Evolutionary conservation across 1,140 invertebrate genomes (phyloP).

Genomic region (Trichoplusia ni): DNA sequence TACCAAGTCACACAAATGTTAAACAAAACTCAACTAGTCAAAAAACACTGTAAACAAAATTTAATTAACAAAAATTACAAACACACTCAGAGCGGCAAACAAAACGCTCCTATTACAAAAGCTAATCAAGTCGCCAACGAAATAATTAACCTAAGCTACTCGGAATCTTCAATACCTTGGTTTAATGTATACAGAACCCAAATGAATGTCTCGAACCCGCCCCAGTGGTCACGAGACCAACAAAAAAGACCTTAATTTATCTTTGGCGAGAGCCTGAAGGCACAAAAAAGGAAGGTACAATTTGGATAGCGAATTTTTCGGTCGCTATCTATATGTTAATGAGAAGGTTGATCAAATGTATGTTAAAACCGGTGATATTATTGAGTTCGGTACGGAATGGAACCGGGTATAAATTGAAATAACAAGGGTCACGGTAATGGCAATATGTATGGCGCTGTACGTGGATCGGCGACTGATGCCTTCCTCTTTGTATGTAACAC

Average conservation of each 20-base stretch:
- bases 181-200: slow-evolving; percentile 39
- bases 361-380: slow-evolving; percentile 47
- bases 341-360: slow-evolving; percentile 48
- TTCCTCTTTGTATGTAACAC: no score
- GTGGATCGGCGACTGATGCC: no score
- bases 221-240: slow-evolving; percentile 36
- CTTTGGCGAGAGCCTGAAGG: slow-evolving; percentile 36
- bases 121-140: slow-evolving; percentile 30
- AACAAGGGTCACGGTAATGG: slow-evolving; percentile 36
- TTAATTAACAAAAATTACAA: slow-evolving; percentile 28
- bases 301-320: slow-evolving; percentile 44
- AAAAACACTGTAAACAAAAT: slow-evolving; percentile 27
- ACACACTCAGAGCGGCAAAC: slow-evolving; percentile 21
- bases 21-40: slow-evolving; percentile 6
- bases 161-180: slow-evolving; percentile 28
- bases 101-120: slow-evolving; percentile 23
- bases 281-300: slow-evolving; percentile 48
- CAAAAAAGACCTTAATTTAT: slow-evolving; percentile 48
- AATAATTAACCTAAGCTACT: slow-evolving; percentile 36
- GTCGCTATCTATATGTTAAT: slow-evolving; percentile 49
- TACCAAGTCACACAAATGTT: slow-evolving; percentile 9
- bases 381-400: slow-evolving; percentile 37
- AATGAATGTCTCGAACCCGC: slow-evolving; percentile 36
- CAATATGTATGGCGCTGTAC: background rate
- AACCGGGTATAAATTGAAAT: slow-evolving; percentile 33